Evolutionary conservation across 2,888 invertebrate species (phyloP).

Genomic region (Dichetophora obliterata): DNA sequence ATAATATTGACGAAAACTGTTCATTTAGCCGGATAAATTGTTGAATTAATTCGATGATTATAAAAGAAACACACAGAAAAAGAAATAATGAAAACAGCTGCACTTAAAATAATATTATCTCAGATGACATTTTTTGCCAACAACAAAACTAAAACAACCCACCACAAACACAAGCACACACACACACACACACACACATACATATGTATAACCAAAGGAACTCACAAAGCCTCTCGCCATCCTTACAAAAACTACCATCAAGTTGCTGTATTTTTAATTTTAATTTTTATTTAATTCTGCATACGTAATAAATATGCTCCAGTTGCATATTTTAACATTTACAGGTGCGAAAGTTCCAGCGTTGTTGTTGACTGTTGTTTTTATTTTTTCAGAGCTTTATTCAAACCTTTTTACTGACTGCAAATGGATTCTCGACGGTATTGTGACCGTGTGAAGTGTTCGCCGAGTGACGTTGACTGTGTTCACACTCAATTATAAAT

Average conservation of each 20-base stretch:
- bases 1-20: not conserved
- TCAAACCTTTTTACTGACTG: slow-evolving; percentile 5
- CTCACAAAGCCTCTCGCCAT: too few relatives aligned
- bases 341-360: slow-evolving; percentile 35
- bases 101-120: not conserved
- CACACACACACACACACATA: too few relatives aligned
- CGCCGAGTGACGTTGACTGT: slow-evolving; percentile 31
- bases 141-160: not conserved
- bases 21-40: not conserved
- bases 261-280: slow-evolving; percentile 5
- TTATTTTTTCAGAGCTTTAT: not conserved
- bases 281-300: not conserved
- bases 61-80: not conserved
- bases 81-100: not conserved
- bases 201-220: too few relatives aligned
- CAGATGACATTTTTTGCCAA: not conserved
- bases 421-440: not conserved
- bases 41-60: not conserved
- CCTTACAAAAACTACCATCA: too few relatives aligned
- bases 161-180: too few relatives aligned
- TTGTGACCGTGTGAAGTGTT: not conserved
- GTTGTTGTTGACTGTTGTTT: not conserved
- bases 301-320: not conserved
- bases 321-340: slow-evolving; percentile 9
- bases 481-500: slow-evolving; percentile 50